These are phyloP conservation scores for Apocrypta bakeri DNA, from an alignment of 1,140 invertebrate genomes.

Conservation along the genomic window DNA sequence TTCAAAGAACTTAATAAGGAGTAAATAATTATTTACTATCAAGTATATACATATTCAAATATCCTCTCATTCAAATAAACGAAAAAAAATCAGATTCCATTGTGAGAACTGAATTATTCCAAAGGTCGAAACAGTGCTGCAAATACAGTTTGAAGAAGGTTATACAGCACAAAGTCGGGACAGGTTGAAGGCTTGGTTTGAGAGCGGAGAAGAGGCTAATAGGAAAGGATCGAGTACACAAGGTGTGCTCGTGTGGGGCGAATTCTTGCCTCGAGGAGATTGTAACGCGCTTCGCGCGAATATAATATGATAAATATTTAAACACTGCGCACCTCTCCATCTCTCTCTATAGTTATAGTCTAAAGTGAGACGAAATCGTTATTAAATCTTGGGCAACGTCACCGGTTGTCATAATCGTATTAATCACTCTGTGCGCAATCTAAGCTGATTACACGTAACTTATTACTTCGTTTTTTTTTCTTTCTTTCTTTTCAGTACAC, in stretches of 20 bases:
- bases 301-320: not conserved
- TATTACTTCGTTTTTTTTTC: too few species aligned
- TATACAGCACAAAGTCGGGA: slow-evolving; percentile 1
- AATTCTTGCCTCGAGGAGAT: not conserved
- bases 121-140: not conserved
- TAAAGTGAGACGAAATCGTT: not conserved
- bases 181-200: slow-evolving; percentile 3
- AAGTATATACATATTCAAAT: too few species aligned
- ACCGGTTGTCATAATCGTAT: not conserved
- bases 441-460: not conserved
- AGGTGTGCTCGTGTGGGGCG: not conserved
- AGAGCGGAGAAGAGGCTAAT: not conserved
- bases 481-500: not conserved
- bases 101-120: not conserved
- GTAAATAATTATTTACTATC: too few species aligned
- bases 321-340: not conserved
- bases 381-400: not conserved
- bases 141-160: not conserved
- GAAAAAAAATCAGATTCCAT: too few species aligned
- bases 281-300: not conserved
- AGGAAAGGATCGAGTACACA: not conserved
- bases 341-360: not conserved
- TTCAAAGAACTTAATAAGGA: too few species aligned
- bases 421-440: not conserved
- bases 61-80: too few species aligned